These are phyloP conservation scores for Macropis europaea DNA, from an alignment of 2,888 invertebrate genomes.

Conservation along the genomic window DNA sequence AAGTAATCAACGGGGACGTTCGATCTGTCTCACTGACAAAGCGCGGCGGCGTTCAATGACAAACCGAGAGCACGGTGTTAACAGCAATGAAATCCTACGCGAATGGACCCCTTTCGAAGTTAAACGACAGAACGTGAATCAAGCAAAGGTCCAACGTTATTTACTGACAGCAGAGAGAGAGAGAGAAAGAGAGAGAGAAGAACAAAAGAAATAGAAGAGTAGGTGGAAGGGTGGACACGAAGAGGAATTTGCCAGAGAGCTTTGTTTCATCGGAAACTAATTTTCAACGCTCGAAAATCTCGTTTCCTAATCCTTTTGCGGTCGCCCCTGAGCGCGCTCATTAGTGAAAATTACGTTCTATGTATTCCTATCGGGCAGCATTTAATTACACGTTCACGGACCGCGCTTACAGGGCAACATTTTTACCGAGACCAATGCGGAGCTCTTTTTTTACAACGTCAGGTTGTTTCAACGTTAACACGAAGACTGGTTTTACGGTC, in stretches of 20 bases:
- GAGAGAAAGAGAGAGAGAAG: background rate
- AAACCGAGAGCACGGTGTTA: slow-evolving; percentile 48
- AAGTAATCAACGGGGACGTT: slow-evolving; percentile 55
- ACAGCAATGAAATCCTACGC: slow-evolving; percentile 49
- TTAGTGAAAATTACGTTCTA: slow-evolving; percentile 18
- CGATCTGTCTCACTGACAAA: slow-evolving; percentile 55
- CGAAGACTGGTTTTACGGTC: slow-evolving; percentile 20
- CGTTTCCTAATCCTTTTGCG: slow-evolving; percentile 15
- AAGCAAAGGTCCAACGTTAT: slow-evolving; percentile 31
- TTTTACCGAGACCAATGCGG: no score
- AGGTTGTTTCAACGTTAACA: slow-evolving; percentile 9
- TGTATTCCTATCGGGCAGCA: background rate
- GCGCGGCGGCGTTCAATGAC: slow-evolving; percentile 42
- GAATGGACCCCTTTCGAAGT: slow-evolving; percentile 35
- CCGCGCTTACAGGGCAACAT: no score
- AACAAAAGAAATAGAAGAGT: background rate
- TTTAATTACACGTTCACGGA: slow-evolving; percentile 35
- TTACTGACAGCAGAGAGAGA: background rate
- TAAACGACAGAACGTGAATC: slow-evolving; percentile 41
- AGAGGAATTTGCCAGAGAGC: background rate
- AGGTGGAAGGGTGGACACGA: no score
- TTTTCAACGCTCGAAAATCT: slow-evolving; percentile 13
- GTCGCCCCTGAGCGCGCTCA: background rate
- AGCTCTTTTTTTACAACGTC: slow-evolving; percentile 2
- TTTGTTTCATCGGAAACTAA: slow-evolving; percentile 12